Evolutionary conservation across 2,113 vertebrate genomes (phyloP).

Genomic region (Glareola pratincola): DNA sequence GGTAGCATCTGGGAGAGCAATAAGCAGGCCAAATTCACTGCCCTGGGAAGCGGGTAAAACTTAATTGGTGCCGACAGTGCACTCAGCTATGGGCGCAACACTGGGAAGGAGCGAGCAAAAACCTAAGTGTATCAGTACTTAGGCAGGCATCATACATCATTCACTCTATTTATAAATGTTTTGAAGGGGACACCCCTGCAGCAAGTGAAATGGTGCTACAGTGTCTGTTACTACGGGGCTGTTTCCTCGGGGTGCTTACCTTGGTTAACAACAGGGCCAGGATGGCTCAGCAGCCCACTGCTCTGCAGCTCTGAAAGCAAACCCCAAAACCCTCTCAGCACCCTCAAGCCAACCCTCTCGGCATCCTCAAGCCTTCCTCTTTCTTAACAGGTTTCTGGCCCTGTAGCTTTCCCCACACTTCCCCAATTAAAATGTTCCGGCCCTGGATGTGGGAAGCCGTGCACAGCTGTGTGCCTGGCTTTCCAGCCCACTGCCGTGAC

Average conservation of each 20-base stretch:
- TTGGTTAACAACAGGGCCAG: not conserved
- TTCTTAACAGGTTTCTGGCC: not conserved
- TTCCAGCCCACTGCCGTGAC: not conserved
- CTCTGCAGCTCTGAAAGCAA: not conserved
- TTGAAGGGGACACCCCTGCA: not conserved
- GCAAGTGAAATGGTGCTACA: not conserved
- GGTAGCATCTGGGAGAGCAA: not conserved
- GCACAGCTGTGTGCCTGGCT: slow-evolving; percentile 53
- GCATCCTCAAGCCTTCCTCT: not conserved
- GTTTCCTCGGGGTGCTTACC: not conserved
- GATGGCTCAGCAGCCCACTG: not conserved
- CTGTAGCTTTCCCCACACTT: slow-evolving; percentile 49
- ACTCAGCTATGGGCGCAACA: not conserved
- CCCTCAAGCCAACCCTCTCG: not conserved
- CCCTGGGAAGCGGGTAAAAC: not conserved
- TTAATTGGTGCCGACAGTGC: not conserved
- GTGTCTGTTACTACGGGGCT: accelerated
- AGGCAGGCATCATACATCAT: not conserved
- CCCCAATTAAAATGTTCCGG: slow-evolving; percentile 50
- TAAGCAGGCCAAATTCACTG: not conserved
- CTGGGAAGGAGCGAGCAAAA: accelerated
- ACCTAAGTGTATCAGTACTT: not conserved
- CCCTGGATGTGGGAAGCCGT: slow-evolving; percentile 55
- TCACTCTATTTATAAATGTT: not conserved
- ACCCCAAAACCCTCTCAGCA: not conserved